These are phyloP conservation scores for Morpho achilles DNA, from an alignment of 2,888 invertebrate species.

Conservation along the genomic window DNA sequence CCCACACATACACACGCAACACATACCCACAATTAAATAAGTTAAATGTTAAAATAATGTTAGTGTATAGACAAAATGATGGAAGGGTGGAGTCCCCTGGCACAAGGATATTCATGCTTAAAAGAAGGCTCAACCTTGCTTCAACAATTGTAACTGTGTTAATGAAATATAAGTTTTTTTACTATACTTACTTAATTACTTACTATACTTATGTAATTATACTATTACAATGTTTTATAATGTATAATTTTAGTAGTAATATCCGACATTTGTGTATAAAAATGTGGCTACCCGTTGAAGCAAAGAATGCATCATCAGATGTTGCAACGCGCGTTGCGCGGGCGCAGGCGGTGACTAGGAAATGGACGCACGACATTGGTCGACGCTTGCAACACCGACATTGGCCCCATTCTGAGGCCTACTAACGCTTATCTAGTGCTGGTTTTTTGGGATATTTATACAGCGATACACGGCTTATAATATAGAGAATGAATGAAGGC, in stretches of 20 bases:
- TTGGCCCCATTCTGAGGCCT: conserved; percentile 69
- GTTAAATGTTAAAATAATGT: too few relatives aligned
- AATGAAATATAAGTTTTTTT: too few relatives aligned
- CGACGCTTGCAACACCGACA: conserved; percentile 70
- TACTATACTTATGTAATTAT: too few relatives aligned
- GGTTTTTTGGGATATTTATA: conserved; percentile 33
- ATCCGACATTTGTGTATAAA: background rate
- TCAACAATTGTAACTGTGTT: too few relatives aligned
- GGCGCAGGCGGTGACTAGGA: conserved; percentile 45
- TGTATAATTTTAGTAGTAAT: background rate
- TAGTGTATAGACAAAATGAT: too few relatives aligned
- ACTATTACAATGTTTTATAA: background rate
- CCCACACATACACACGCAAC: too few relatives aligned
- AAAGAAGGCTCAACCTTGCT: too few relatives aligned
- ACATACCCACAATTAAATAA: too few relatives aligned
- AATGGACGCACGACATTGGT: conserved; percentile 61
- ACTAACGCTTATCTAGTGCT: conserved; percentile 65
- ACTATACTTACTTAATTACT: too few relatives aligned
- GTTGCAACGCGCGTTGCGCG: conserved; percentile 16
- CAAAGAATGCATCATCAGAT: conserved; percentile 21
- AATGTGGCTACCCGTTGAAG: conserved; percentile 3
- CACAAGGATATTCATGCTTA: too few relatives aligned
- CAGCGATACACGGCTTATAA: conserved; percentile 13
- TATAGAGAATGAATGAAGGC: conserved; percentile 9
- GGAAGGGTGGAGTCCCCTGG: too few relatives aligned